Evolutionary conservation across 92 coral and sea anemone species (phyloP).

Genomic region (Palythoa grandis): DNA sequence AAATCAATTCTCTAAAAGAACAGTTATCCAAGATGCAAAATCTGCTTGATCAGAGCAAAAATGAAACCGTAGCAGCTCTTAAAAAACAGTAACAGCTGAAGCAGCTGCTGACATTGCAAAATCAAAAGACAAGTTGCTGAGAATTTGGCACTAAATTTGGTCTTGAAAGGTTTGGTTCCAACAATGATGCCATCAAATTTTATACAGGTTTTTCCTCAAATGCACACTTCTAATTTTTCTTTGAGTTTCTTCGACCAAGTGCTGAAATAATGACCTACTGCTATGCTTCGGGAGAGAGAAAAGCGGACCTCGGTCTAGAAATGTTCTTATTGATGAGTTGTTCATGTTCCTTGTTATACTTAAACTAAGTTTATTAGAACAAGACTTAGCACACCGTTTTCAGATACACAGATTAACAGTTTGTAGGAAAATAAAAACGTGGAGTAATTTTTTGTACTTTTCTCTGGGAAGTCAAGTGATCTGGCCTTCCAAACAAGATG

Average conservation of each 20-base stretch:
- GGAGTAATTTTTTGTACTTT: slow-evolving; percentile 43
- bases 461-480: slow-evolving; percentile 50
- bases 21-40: not conserved
- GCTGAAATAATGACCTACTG: not conserved
- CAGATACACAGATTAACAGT: slow-evolving; percentile 47
- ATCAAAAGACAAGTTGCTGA: not conserved
- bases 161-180: not conserved
- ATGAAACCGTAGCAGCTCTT: not conserved
- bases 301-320: too few relatives aligned
- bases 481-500: slow-evolving; percentile 57
- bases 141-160: not conserved
- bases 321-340: not conserved
- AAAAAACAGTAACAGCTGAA: not conserved
- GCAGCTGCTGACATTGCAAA: not conserved
- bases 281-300: not conserved
- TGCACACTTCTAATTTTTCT: not conserved
- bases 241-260: not conserved
- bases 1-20: not conserved
- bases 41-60: not conserved
- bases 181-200: not conserved
- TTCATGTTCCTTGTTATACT: not conserved
- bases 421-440: slow-evolving; percentile 54
- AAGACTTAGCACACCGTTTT: slow-evolving; percentile 60
- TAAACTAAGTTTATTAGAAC: not conserved
- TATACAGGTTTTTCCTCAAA: not conserved